Base-by-base conservation (phyloP, 2,888 invertebrate species). In the Oxytorus armatus region DNA sequence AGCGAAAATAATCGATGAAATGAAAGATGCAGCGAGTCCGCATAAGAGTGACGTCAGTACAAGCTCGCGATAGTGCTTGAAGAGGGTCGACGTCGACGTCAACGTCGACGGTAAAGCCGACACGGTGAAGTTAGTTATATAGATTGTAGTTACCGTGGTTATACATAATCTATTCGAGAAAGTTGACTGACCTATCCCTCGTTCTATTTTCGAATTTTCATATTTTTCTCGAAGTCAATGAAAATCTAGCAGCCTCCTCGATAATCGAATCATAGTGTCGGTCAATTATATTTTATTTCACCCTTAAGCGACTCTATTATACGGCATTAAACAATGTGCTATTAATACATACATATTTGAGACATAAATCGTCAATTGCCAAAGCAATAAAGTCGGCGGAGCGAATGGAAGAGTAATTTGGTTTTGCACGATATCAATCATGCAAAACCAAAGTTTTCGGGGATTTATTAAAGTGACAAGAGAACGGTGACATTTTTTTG, bases 1-100 rank as follows among this genome's bases (percentile, higher is more conserved):
- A n/a, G n/a, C n/a, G n/a, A 78, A 14, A 83, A 86, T 77, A 79
- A 88, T 90, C 89, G 88, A 90, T 86, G 77, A 36, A 80, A 86
- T 89, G 79, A 89, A 89, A 88, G 86, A 88, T 89, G 86, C 86
- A 89, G 72, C 51, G 2, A 29, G 61, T 77, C 55, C 36, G 33
- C 25, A 23, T 29, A 74, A 47, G 69, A 77, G 69, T 81, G 81
- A 81, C 81, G 81, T 81, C 77, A 69, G 73, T 77, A 70, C 36
- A 51, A 68, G 51, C 59, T 70, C 21, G 36, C 23, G 55, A 80
- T 36, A 25, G 57, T 23, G 36, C 23, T 57, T 47, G 39, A 42
- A 57, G 73, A 77, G 61, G 47, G 74, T 57, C 65, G 69, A 78
- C 66, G 78, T 73, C 78, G 42, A 77, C 70, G 57, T 55, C 77